phyloP scores from a whole-genome alignment of 2,888 invertebrate genomes.

The Conops quadrifasciatus region DNA sequence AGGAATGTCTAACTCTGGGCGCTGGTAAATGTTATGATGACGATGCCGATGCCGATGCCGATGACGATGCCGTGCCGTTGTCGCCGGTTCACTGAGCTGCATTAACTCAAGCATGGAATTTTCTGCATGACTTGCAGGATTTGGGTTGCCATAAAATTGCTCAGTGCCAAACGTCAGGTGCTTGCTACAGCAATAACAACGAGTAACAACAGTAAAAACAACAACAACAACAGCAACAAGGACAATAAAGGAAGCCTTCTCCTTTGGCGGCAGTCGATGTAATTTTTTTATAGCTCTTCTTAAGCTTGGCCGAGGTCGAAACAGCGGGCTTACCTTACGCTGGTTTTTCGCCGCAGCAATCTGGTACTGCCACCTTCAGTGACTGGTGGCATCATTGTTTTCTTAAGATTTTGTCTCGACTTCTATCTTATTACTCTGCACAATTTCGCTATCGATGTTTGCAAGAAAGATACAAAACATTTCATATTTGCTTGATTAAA shows the following conservation, averaged over 20 bases:
- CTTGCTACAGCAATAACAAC: constrained; percentile 1
- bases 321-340: not conserved
- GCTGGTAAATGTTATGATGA: too few species aligned
- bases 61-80: constrained; percentile 1
- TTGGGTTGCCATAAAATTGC: constrained; percentile 39
- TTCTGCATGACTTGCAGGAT: constrained; percentile 39
- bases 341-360: not conserved
- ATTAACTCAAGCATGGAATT: constrained; percentile 38
- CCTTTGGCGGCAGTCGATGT: constrained; percentile 5
- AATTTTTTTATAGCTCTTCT: constrained; percentile 15
- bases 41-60: too few species aligned
- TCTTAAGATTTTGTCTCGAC: not conserved
- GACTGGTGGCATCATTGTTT: not conserved
- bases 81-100: constrained; percentile 38
- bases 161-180: constrained; percentile 30
- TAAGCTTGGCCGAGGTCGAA: constrained; percentile 11
- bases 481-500: constrained; percentile 38
- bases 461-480: constrained; percentile 33
- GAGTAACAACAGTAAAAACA: constrained; percentile 6
- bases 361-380: not conserved
- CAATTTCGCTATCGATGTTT: constrained; percentile 29
- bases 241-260: constrained; percentile 6
- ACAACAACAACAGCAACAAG: not conserved
- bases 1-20: constrained; percentile 13
- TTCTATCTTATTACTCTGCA: constrained; percentile 10